phyloP scores from a whole-genome alignment of 2,797 vertebrate species.

The Pipistrellus kuhlii region DNA sequence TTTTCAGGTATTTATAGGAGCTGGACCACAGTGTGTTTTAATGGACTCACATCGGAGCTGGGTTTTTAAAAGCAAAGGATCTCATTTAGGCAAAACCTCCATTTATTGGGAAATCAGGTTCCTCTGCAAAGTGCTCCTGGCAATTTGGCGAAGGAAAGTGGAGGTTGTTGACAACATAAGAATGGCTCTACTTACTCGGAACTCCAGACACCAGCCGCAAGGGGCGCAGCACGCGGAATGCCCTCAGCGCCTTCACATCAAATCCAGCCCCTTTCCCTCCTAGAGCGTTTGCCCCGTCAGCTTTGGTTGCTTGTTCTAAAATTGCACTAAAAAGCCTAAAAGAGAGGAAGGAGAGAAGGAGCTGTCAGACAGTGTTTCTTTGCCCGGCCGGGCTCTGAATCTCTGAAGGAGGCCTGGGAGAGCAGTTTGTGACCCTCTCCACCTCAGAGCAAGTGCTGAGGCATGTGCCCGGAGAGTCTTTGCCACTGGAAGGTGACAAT shows the following conservation, averaged over 20 bases:
- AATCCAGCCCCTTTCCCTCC: slow-evolving; percentile 98
- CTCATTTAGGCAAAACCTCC: not conserved
- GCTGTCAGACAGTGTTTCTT: slow-evolving; percentile 59
- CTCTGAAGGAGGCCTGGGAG: not conserved
- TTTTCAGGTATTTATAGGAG: not conserved
- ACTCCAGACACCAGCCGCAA: slow-evolving; percentile 98
- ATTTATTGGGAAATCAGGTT: not conserved
- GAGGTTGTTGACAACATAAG: not conserved
- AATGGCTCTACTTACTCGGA: slow-evolving; percentile 93
- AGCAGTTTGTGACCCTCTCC: not conserved
- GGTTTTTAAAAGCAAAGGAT: slow-evolving; percentile 21
- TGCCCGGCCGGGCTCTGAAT: not conserved
- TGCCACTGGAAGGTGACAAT: not conserved
- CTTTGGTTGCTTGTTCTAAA: slow-evolving; percentile 99
- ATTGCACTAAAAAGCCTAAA: slow-evolving; percentile 99
- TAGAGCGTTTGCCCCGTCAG: slow-evolving; percentile 95
- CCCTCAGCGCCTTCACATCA: slow-evolving; percentile 98
- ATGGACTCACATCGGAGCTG: not conserved
- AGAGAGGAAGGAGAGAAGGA: slow-evolving; percentile 81
- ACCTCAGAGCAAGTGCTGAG: not conserved
- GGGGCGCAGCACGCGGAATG: slow-evolving; percentile 97
- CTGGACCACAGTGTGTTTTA: not conserved
- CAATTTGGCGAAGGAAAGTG: not conserved
- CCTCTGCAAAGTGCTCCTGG: not conserved
- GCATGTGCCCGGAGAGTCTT: not conserved